phyloP scores from a whole-genome alignment of 37 sponge, comb jelly and placozoan species.

The Aplysina aerophoba region DNA sequence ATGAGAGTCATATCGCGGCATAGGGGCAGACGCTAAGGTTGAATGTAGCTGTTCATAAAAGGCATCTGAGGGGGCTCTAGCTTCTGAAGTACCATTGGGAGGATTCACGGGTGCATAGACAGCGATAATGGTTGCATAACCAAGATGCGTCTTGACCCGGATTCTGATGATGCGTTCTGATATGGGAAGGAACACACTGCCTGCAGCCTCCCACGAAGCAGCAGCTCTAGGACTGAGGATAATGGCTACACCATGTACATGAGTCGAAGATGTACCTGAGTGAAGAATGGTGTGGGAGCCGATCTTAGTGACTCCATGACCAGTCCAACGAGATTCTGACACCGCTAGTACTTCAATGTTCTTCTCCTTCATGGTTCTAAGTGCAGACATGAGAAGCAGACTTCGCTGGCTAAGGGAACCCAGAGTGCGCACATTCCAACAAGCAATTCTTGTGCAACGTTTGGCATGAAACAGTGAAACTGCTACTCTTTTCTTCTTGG shows the following conservation, averaged over 20 bases:
- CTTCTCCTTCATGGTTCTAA: slow-evolving; percentile 16
- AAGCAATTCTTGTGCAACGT: slow-evolving; percentile 1
- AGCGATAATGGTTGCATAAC: slow-evolving; percentile 24
- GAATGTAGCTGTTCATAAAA: slow-evolving; percentile 22
- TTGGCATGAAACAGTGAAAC: slow-evolving; percentile 32
- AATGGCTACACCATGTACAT: slow-evolving; percentile 22
- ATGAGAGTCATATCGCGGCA: slow-evolving; percentile 32
- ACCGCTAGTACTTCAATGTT: no score
- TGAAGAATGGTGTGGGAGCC: slow-evolving; percentile 27
- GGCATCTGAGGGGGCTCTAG: slow-evolving; percentile 27
- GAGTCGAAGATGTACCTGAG: slow-evolving; percentile 18
- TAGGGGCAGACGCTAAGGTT: slow-evolving; percentile 21
- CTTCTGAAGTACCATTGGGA: slow-evolving; percentile 25
- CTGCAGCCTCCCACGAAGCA: not conserved
- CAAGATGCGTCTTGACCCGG: slow-evolving; percentile 6
- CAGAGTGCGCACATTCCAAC: slow-evolving; percentile 12
- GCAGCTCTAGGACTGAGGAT: slow-evolving; percentile 19
- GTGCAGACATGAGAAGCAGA: slow-evolving; percentile 7
- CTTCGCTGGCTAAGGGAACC: slow-evolving; percentile 6
- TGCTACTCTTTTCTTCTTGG: slow-evolving; percentile 12
- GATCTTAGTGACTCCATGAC: slow-evolving; percentile 20
- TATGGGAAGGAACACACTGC: slow-evolving; percentile 12
- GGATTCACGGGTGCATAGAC: slow-evolving; percentile 18
- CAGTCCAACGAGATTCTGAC: slow-evolving; percentile 17
- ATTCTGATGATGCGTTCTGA: slow-evolving; percentile 30